phyloP scores from a whole-genome alignment of 2,888 invertebrate species.

The Tipula unca region DNA sequence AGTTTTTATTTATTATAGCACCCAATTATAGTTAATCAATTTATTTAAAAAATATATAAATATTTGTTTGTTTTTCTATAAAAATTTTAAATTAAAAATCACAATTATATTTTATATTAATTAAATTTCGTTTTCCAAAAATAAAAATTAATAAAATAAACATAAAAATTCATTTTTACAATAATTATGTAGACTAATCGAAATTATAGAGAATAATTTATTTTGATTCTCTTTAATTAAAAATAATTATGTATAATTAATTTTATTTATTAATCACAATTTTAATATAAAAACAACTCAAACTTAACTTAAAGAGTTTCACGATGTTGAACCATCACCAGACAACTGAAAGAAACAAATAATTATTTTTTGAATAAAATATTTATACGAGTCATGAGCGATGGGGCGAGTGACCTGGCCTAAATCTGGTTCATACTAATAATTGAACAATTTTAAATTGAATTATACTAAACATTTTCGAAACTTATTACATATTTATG shows the following conservation, averaged over 20 bases:
- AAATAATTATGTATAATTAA: neutral
- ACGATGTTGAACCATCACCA: constrained; percentile 15
- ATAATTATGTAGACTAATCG: neutral
- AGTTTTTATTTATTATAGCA: neutral
- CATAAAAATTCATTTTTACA: neutral
- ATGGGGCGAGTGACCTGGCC: no score
- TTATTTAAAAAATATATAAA: neutral
- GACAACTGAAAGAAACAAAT: neutral
- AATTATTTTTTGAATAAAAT: no score
- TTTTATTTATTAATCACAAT: neutral
- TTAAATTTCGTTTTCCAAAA: constrained; percentile 4
- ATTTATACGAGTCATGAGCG: no score
- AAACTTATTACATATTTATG: no score
- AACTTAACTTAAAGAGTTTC: neutral
- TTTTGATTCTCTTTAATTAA: neutral
- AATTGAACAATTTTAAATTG: no score
- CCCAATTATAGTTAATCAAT: neutral
- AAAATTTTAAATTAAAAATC: neutral
- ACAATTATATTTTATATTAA: neutral
- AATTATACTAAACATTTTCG: no score
- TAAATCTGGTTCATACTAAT: no score
- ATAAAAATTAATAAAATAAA: neutral
- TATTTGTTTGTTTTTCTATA: neutral
- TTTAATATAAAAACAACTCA: neutral
- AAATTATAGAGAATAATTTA: neutral